Conservation (phyloP, 2,797 vertebrate genomes). For the Acestrorhynchus altus region DNA sequence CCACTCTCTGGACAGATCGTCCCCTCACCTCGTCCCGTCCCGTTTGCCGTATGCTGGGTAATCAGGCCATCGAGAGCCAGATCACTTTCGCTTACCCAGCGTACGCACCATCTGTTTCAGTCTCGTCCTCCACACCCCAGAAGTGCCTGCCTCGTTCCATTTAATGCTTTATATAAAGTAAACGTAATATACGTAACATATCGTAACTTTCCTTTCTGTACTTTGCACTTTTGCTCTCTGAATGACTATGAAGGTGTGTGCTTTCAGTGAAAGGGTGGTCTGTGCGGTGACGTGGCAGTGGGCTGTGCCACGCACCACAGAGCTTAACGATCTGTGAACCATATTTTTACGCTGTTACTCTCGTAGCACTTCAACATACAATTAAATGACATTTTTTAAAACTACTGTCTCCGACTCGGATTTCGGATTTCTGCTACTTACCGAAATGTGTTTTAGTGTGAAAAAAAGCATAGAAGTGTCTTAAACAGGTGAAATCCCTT, state of each 20-base stretch:
- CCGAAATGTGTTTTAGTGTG: too few relatives aligned
- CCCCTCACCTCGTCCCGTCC: too few relatives aligned
- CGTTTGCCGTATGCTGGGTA: background rate
- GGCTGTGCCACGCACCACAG: background rate
- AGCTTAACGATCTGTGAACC: conserved; percentile 37
- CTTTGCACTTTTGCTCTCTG: conserved; percentile 20
- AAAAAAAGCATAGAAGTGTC: too few relatives aligned
- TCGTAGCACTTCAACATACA: conserved; percentile 23
- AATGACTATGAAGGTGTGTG: conserved; percentile 19
- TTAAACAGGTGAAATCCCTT: too few relatives aligned
- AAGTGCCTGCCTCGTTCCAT: background rate
- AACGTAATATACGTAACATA: background rate
- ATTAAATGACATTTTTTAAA: conserved; percentile 31
- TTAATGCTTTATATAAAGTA: background rate
- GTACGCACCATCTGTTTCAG: background rate
- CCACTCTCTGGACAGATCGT: too few relatives aligned
- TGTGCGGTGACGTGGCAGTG: background rate
- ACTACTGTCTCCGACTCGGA: background rate
- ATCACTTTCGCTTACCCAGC: background rate
- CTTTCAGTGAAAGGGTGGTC: background rate
- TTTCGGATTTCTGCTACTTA: too few relatives aligned
- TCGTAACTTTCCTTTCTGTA: conserved; percentile 10
- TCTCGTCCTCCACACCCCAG: background rate
- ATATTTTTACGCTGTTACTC: conserved; percentile 30
- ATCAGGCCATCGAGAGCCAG: background rate